Evolutionary conservation across 1,140 invertebrate species (phyloP), one percentile per base, ranked within the genome.

Genomic region (Danaus melanippus): DNA sequence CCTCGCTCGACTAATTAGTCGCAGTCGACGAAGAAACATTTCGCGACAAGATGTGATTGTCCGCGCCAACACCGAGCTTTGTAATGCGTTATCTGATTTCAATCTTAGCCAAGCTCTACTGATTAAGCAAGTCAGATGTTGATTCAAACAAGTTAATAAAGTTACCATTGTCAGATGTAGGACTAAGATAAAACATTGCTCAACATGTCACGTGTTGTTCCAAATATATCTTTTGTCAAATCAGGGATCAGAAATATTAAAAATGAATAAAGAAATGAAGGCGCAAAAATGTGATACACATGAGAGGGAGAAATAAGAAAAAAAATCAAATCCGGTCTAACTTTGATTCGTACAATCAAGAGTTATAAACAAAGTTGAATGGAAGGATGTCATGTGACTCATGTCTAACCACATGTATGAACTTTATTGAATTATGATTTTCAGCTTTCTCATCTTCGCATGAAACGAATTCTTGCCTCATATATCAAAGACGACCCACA

Each of bases 1-100:
- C 71, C 70, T 60, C 55, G 62, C 61, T 61, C 76, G 76, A 75
- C 77, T 84, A 82, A 84, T 84, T 84, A 79, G 81, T 74, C 71
- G 73, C 72, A 77, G 65, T 71, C 67, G 69, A 72, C 71, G 70
- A 78, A 78, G 69, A 79, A 75, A 74, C 67, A 74, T 69, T 66
- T 74, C 60, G 70, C 63, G 67, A 74, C 67, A 69, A 76, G 69
- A 67, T 69, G 65, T 60, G 68, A 72, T 69, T 71, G 68, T 67
- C 53, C 56, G 64, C 62, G 50, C 58, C 65, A 61, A 66, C 64
- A 62, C 63, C 42, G 50, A 59, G 46, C 53, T 56, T 50, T 21
- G 43, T 46, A 50, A 56, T 40, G 48, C 50, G 42, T 56, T 56
- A 56, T 56, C 54, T 7, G 54, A 40, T 41, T 50, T 46, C 42